Base-by-base conservation (phyloP, 92 coral and sea anemone genomes). In the Porites evermanni region DNA sequence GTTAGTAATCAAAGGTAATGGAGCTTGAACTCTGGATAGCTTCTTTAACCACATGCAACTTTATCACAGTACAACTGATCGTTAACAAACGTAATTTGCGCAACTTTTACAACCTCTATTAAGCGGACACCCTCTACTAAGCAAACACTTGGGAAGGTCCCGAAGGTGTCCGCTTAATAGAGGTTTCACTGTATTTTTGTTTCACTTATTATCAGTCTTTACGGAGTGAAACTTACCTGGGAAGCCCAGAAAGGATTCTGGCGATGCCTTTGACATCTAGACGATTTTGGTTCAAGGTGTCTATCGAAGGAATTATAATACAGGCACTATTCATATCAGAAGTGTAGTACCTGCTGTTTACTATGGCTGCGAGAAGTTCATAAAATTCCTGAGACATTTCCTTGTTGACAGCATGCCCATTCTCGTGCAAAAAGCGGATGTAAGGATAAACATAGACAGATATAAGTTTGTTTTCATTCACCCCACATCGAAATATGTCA, bases 391-490 rank as follows among this genome's bases (percentile, higher is more conserved):
- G 86, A 23, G 99, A 95, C 75, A 95, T 60, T 9, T 91, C 86
- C 60, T 88, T 87, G 21, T 81, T 74, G 12, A 97, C 13, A 70
- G 51, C 58, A 1, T 9, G 61, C 20, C 94, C 95, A 11, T 67
- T 59, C 53, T 89, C 95, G 61, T 93, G 93, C 58, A 89, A 54
- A 64, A 89, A 97, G 53, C 90, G 90, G 20, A 86, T 91, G 32
- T 87, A 58, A 10, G 97, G 99, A 83, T 93, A 93, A 32, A 97
- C 93, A 72, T 97, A 97, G 14, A 97, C 99, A 75, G 95, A 93
- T 23, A 97, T 89, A 32, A 95, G 88, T 72, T 91, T 91, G 19
- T 91, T 94, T 65, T 97, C 97, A 91, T 97, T 97, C 75, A 88
- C 91, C 63, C 88, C 87, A 67, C 99, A 97, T 21, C 97, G 95